Evolutionary conservation across 92 coral and sea anemone genomes (phyloP).

Genomic region (Galaxea fascicularis): DNA sequence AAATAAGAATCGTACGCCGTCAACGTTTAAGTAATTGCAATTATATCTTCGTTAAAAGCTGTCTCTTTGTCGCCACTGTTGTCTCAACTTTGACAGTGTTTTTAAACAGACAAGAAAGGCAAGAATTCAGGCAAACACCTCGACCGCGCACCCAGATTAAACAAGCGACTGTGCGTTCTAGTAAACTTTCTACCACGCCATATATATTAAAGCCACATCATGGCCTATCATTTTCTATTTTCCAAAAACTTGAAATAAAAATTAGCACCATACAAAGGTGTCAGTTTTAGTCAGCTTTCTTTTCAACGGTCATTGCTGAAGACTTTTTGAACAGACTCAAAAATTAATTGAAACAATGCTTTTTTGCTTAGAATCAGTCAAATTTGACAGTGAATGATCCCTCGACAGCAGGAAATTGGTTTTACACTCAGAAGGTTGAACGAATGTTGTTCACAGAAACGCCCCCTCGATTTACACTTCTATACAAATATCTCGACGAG

Average conservation of each 20-base stretch:
- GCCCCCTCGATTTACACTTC: constrained; percentile 62
- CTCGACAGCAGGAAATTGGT: constrained; percentile 39
- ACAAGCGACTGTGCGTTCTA: background rate
- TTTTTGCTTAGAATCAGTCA: background rate
- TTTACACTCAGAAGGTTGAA: constrained; percentile 25
- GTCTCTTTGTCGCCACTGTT: constrained; percentile 33
- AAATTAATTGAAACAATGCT: background rate
- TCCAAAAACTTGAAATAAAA: no score
- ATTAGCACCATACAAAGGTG: background rate
- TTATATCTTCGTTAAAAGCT: constrained; percentile 35
- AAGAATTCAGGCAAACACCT: background rate
- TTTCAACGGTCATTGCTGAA: background rate
- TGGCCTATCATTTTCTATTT: background rate
- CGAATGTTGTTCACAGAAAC: constrained; percentile 34
- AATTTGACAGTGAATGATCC: background rate
- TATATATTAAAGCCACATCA: background rate
- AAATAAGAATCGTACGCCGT: constrained; percentile 11
- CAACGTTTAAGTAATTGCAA: constrained; percentile 45
- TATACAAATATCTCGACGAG: background rate
- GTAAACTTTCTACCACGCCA: background rate
- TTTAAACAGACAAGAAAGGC: constrained; percentile 20
- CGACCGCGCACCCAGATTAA: background rate
- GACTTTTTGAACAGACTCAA: background rate
- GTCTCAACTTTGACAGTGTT: constrained; percentile 22
- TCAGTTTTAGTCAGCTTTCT: background rate